phyloP scores from a whole-genome alignment of 2,797 vertebrate species.

The Knipowitschia caucasica region DNA sequence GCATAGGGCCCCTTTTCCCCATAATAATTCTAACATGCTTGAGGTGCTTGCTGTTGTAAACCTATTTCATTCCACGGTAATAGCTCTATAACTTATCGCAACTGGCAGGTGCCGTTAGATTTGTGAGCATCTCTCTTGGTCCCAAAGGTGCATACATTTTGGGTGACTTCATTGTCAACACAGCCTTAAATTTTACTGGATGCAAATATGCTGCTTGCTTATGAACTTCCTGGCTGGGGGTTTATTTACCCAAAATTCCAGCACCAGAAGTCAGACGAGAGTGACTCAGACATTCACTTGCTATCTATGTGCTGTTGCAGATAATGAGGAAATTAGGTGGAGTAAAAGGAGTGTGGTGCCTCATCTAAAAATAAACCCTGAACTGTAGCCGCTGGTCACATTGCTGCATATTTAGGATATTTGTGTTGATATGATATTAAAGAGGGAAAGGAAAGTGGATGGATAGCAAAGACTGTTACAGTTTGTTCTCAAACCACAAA shows the following conservation, averaged over 20 bases:
- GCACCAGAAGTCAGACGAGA: slow-evolving; percentile 11
- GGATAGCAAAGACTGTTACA: slow-evolving; percentile 12
- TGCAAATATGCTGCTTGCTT: slow-evolving; percentile 3
- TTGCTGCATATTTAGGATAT: slow-evolving; percentile 69
- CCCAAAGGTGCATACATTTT: slow-evolving; percentile 29
- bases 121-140: slow-evolving; percentile 3
- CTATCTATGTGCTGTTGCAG: slow-evolving; percentile 26
- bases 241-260: neutral
- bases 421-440: slow-evolving; percentile 46
- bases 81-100: slow-evolving; percentile 4
- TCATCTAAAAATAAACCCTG: slow-evolving; percentile 63
- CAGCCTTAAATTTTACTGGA: neutral
- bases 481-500: slow-evolving; percentile 13
- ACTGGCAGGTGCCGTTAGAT: slow-evolving; percentile 19
- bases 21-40: slow-evolving; percentile 34
- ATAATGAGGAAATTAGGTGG: slow-evolving; percentile 45
- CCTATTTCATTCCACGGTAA: slow-evolving; percentile 43
- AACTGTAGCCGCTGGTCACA: slow-evolving; percentile 50
- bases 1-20: slow-evolving; percentile 1
- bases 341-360: slow-evolving; percentile 23
- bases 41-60: slow-evolving; percentile 34
- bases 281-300: slow-evolving; percentile 3
- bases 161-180: slow-evolving; percentile 14
- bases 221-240: neutral
- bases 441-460: slow-evolving; percentile 21